Percentiles rank a stretch among this genome's conserved stretches.
phyloP scores from a whole-genome alignment of 1,140 invertebrate genomes.

The Sycobia sp. region DNA sequence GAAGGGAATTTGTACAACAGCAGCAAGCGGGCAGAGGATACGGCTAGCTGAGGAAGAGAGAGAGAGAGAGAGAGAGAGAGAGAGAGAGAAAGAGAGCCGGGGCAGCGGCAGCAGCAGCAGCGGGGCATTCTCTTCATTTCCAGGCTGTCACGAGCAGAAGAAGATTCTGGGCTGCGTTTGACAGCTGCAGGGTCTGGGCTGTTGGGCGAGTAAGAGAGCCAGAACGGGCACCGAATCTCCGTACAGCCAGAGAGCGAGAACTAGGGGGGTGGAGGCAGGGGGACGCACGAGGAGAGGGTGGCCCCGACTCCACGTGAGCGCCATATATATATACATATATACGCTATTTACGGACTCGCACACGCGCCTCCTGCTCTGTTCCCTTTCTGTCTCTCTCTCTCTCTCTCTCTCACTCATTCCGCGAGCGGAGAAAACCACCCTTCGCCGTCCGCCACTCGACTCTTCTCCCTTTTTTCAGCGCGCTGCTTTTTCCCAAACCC shows the following conservation, averaged over 20 bases:
- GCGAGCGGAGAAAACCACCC: conserved; percentile 30
- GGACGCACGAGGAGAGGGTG: conserved; percentile 17
- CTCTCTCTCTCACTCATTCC: too few relatives aligned
- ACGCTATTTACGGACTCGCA: conserved; percentile 17
- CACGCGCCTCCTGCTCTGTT: too few relatives aligned
- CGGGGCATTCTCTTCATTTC: conserved; percentile 61
- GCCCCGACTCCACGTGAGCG: conserved; percentile 24
- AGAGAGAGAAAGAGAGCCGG: background rate
- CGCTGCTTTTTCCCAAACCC: conserved; percentile 8
- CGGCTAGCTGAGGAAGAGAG: too few relatives aligned
- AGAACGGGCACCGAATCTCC: conserved; percentile 14
- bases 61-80: too few relatives aligned
- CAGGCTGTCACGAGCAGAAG: conserved; percentile 63
- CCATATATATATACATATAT: conserved; percentile 12
- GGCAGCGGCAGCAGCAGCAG: conserved; percentile 25
- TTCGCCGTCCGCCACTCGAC: conserved; percentile 36
- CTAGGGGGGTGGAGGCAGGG: background rate
- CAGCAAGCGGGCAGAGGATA: too few relatives aligned
- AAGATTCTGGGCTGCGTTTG: conserved; percentile 62
- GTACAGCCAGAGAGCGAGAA: too few relatives aligned
- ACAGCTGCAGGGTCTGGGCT: conserved; percentile 60
- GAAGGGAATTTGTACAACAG: too few relatives aligned
- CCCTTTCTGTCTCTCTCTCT: conserved; percentile 7
- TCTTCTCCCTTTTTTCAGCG: conserved; percentile 35
- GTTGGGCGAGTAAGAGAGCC: conserved; percentile 21